Evolutionary conservation across 2,797 vertebrate genomes (phyloP).

Genomic region (Poliocrania exsul): DNA sequence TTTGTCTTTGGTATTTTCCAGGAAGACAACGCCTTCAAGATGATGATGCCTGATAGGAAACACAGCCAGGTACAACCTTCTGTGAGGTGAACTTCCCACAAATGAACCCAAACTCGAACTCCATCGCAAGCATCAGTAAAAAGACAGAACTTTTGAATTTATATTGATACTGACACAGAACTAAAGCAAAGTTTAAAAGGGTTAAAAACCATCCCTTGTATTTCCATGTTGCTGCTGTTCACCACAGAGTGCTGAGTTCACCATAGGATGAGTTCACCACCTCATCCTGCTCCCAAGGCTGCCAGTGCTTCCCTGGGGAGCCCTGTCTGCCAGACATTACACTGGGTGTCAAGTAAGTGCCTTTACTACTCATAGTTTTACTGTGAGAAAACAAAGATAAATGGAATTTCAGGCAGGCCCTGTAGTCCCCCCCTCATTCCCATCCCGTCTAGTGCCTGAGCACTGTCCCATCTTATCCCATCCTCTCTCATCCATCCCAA

Average conservation of each 20-base stretch:
- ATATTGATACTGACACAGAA: fast-evolving
- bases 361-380: neutral
- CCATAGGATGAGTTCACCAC: no score
- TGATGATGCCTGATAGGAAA: neutral
- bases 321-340: neutral
- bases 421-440: neutral
- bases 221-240: neutral
- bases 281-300: neutral
- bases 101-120: neutral
- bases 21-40: neutral
- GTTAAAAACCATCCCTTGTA: neutral
- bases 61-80: neutral
- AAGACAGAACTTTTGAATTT: neutral
- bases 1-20: neutral
- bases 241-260: neutral
- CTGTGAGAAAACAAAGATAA: neutral
- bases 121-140: fast-evolving
- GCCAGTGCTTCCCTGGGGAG: neutral
- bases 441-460: no score
- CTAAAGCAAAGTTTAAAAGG: fast-evolving
- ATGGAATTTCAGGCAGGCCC: neutral
- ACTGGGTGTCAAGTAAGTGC: no score
- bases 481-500: neutral
- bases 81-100: neutral
- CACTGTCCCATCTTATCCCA: neutral